A percentile compares a stretch with the other conserved stretches of the same genome.
Conservation (phyloP, 2,888 invertebrate genomes). For the Epinotia ramella region DNA sequence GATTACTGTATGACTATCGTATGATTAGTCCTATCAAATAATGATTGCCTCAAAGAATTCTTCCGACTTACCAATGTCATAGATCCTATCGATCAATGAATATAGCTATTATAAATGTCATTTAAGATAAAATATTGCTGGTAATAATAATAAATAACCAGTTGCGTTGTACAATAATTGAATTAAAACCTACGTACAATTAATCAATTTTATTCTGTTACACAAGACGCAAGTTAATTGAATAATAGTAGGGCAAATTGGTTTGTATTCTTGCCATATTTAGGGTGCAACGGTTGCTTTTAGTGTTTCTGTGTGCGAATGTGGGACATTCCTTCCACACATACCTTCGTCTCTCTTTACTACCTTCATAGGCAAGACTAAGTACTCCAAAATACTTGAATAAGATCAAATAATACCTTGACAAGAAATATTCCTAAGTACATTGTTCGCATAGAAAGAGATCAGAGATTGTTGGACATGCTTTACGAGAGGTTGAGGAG, state of each 20-base stretch:
- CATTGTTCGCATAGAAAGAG: too few species aligned
- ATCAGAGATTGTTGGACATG: constrained; percentile 89
- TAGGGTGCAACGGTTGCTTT: constrained; percentile 44
- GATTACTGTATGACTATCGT: too few species aligned
- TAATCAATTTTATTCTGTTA: constrained; percentile 20
- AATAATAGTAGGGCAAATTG: constrained; percentile 19
- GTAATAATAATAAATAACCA: constrained; percentile 1
- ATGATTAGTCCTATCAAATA: background rate
- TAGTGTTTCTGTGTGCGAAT: background rate
- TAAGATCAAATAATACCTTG: too few species aligned
- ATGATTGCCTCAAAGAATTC: background rate
- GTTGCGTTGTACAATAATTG: constrained; percentile 6
- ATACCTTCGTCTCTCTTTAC: too few species aligned
- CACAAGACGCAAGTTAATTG: constrained; percentile 7
- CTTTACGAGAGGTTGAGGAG: constrained; percentile 89
- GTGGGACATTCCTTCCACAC: too few species aligned
- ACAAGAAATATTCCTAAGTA: too few species aligned
- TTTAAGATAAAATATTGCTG: background rate
- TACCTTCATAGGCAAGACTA: too few species aligned
- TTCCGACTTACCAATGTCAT: too few species aligned
- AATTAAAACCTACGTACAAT: constrained; percentile 16
- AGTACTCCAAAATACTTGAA: too few species aligned
- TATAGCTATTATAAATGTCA: background rate
- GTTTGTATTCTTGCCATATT: constrained; percentile 20
- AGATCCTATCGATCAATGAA: background rate